Evolutionary conservation across 2,113 vertebrate genomes (phyloP), one percentile per base, ranked within the genome.

Genomic region (Centropus unirufus): DNA sequence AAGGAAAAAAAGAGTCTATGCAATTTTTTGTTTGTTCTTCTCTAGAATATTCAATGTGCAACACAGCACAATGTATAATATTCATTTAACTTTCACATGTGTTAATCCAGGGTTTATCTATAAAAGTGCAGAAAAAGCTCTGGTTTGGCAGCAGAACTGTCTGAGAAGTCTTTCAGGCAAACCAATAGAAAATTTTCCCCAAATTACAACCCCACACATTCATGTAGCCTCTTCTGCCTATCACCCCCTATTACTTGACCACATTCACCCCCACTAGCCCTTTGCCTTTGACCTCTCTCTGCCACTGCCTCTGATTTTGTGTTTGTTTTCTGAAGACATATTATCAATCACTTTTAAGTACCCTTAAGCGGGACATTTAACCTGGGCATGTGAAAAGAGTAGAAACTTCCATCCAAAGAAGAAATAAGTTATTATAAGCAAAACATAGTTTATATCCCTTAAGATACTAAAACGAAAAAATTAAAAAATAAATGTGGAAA

Each of bases 231-330:
- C 63, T 68, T 87, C 61, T 89, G 86, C 83, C 63, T 74, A 13
- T 67, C 72, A 30, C 34, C 76, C 67, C 32, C 86, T 57, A 20
- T 86, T 86, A 32, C 67, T 90, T 78, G 89, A 62, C 83, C 89
- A 93, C n/a, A 4, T n/a, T 96, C 94, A 81, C 80, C 89, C 86
- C 73, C 89, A 51, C 64, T 12, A 30, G 83, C 94, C 92, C 92
- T 96, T 94, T 94, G 96, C 95, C 94, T 97, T 97, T 95, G 95
- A 96, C 96, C 96, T 94, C 55, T 62, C 80, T 57, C 92, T 97
- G 92, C 92, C 88, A 89, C 89, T 86, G 94, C 91, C 92, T 94
- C 89, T 3, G 54, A 92, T 93, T 93, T 75, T 63, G 59, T 92
- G 87, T 96, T 97, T 97, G 73, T 93, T 95, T 97, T 96, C 96